phyloP scores from a whole-genome alignment of 2,888 invertebrate species.

The Antheraea assamensis region DNA sequence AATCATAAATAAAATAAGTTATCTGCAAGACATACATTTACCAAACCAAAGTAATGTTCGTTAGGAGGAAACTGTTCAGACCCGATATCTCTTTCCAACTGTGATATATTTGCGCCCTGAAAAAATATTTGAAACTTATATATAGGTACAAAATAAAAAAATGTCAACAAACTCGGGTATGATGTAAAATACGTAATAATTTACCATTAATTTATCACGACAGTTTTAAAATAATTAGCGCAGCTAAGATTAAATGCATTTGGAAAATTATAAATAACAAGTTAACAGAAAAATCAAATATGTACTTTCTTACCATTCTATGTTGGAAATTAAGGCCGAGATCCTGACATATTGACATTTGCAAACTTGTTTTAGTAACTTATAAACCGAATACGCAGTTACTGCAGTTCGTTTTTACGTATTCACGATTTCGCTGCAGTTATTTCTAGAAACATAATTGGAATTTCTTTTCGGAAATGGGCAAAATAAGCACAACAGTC shows the following conservation, averaged over 20 bases:
- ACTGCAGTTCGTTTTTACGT: slow-evolving; percentile 43
- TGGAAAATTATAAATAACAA: slow-evolving; percentile 17
- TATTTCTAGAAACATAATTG: slow-evolving; percentile 63
- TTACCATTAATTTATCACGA: slow-evolving; percentile 14
- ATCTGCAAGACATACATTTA: slow-evolving; percentile 90
- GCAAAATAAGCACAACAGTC: slow-evolving; percentile 63
- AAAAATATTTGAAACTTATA: slow-evolving; percentile 32
- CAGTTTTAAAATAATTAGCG: slow-evolving; percentile 17
- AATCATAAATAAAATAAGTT: neutral
- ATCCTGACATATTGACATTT: slow-evolving; percentile 83
- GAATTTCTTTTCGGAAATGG: slow-evolving; percentile 53
- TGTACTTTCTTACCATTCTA: slow-evolving; percentile 76
- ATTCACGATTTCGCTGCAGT: slow-evolving; percentile 46
- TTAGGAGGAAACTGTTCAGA: slow-evolving; percentile 99
- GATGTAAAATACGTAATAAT: slow-evolving; percentile 5
- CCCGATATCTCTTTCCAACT: slow-evolving; percentile 99
- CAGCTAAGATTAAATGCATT: slow-evolving; percentile 15
- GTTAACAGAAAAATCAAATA: slow-evolving; percentile 36
- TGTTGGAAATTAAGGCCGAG: slow-evolving; percentile 82
- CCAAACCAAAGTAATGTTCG: slow-evolving; percentile 99
- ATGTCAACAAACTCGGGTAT: neutral
- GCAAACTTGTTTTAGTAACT: slow-evolving; percentile 74
- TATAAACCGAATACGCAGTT: slow-evolving; percentile 56
- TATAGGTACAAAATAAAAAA: slow-evolving; percentile 13
- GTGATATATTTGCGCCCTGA: slow-evolving; percentile 99